Percentiles rank a stretch among this genome's conserved stretches.
Conservation (phyloP, 2,888 invertebrate genomes). For the Leptarthrus brevirostris region DNA sequence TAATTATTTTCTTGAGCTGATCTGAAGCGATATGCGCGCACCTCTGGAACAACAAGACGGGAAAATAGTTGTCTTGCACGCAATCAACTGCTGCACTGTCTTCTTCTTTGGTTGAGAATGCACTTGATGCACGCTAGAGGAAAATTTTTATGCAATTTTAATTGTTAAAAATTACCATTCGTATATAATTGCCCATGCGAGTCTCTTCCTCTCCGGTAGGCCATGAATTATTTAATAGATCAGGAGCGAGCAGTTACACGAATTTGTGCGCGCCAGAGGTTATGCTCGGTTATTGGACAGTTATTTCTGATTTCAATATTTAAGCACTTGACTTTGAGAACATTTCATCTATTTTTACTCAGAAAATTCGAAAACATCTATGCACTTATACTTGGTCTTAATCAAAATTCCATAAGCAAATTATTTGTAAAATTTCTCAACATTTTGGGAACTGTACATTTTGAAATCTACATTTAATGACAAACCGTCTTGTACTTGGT, state of each 20-base stretch:
- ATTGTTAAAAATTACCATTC: constrained; percentile 54
- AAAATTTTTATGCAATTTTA: constrained; percentile 54
- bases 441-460: too few species aligned
- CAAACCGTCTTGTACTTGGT: too few species aligned
- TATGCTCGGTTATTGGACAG: too few species aligned
- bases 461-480: too few species aligned
- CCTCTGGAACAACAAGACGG: constrained; percentile 42
- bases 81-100: constrained; percentile 44
- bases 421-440: too few species aligned
- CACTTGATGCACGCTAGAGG: constrained; percentile 50
- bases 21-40: constrained; percentile 35
- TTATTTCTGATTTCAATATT: too few species aligned
- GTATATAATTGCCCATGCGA: constrained; percentile 49
- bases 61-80: constrained; percentile 51
- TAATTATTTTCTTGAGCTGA: constrained; percentile 50
- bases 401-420: too few species aligned
- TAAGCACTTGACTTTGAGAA: too few species aligned
- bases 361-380: too few species aligned
- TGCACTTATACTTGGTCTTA: too few species aligned
- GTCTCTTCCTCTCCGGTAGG: constrained; percentile 23
- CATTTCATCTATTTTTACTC: too few species aligned
- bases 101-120: constrained; percentile 34
- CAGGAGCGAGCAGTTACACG: constrained; percentile 26
- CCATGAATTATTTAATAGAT: constrained; percentile 37
- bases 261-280: constrained; percentile 8